Evolutionary conservation across 2,797 vertebrate species (phyloP).

Genomic region (Parauchenoglanis punctatus): DNA sequence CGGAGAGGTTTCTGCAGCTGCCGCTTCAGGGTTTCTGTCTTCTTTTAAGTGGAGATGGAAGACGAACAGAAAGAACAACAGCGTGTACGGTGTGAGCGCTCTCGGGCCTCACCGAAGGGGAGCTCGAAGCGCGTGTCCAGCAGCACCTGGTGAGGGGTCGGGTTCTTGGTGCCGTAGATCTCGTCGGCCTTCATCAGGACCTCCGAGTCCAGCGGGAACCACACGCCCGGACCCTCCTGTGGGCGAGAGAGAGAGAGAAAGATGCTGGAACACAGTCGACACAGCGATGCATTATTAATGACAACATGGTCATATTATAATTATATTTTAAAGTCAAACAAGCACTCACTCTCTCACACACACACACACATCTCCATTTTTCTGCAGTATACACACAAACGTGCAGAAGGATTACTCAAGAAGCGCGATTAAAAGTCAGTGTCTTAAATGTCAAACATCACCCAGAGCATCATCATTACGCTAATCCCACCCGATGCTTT

Average conservation of each 20-base stretch:
- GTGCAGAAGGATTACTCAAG: neutral
- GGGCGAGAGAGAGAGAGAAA: neutral
- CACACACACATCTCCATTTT: neutral
- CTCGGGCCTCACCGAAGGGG: constrained; percentile 83
- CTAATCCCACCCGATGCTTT: neutral
- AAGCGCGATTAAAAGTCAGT: neutral
- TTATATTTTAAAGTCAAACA: neutral
- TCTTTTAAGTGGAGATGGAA: neutral
- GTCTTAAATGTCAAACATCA: neutral
- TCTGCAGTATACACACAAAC: neutral
- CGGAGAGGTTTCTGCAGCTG: constrained; percentile 34
- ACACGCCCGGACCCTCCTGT: constrained; percentile 93
- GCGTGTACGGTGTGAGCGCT: neutral
- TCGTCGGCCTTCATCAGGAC: constrained; percentile 93
- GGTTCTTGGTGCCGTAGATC: constrained; percentile 92
- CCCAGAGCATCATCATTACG: neutral
- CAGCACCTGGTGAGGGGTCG: constrained; percentile 91
- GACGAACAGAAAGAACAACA: neutral
- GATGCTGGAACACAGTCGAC: neutral
- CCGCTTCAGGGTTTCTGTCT: neutral
- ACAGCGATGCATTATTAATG: neutral
- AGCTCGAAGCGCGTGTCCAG: constrained; percentile 94
- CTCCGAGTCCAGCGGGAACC: constrained; percentile 90
- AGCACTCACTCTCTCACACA: neutral
- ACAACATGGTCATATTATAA: neutral